These are phyloP conservation scores for Tolmerus cingulatus DNA, from an alignment of 2,888 invertebrate genomes.

Conservation along the genomic window DNA sequence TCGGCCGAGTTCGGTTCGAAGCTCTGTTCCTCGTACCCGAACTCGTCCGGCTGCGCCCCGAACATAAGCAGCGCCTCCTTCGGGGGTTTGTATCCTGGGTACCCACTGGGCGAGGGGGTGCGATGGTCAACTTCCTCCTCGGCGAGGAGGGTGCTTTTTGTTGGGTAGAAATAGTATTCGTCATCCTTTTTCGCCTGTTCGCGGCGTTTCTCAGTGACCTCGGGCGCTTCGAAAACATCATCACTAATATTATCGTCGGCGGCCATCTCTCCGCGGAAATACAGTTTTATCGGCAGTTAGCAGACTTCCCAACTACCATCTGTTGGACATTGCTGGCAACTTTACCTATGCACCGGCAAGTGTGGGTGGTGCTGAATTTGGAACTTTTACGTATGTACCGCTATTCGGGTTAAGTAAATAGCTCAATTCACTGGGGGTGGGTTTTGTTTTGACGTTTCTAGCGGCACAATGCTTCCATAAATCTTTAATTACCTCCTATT, in stretches of 20 bases:
- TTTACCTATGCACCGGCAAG: not conserved
- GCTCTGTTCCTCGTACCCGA: slow-evolving; percentile 18
- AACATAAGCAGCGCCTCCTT: slow-evolving; percentile 71
- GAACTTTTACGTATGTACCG: not conserved
- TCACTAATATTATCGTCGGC: slow-evolving; percentile 84
- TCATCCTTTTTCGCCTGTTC: slow-evolving; percentile 55
- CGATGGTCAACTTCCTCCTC: slow-evolving; percentile 45
- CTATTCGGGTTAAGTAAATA: not conserved
- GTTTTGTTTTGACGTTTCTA: slow-evolving; percentile 46
- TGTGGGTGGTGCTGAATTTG: not conserved
- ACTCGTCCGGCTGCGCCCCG: slow-evolving; percentile 56
- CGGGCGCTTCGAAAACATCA: slow-evolving; percentile 79
- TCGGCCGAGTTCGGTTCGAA: not conserved
- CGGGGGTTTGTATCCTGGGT: slow-evolving; percentile 80
- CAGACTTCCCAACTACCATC: slow-evolving; percentile 17
- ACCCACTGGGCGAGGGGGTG: slow-evolving; percentile 79
- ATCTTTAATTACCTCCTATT: not conserved
- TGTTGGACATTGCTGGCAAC: not conserved
- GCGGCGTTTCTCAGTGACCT: slow-evolving; percentile 61
- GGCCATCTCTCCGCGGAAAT: slow-evolving; percentile 59
- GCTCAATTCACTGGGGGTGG: slow-evolving; percentile 13
- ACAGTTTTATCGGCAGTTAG: not conserved
- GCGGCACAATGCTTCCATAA: slow-evolving; percentile 6
- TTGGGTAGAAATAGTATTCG: slow-evolving; percentile 49
- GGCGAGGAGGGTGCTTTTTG: slow-evolving; percentile 46